Base-by-base conservation (phyloP, 2,797 vertebrate species). In the Acrossocheilus fasciatus region DNA sequence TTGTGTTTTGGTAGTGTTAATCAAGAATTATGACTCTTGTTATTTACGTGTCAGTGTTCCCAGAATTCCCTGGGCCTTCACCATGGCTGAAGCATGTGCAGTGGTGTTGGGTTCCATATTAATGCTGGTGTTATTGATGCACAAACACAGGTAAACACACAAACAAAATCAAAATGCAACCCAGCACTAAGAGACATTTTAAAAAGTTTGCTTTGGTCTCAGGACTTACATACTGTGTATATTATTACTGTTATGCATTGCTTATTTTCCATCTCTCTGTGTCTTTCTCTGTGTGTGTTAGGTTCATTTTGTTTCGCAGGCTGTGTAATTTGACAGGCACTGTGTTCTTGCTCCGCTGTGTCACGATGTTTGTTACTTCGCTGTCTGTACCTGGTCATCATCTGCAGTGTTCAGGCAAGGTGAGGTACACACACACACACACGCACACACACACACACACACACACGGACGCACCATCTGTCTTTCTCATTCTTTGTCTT, bases 311-410 rank as follows among this genome's bases (percentile, higher is more conserved):
- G 72, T 94, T 98, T 82, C 96, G 98, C 54, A 96, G 98, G 64
- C 92, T 98, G 89, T 99, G 97, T 91, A 98, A 97, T 88, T 94
- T 99, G 90, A 98, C 97, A 96, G 98, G 98, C 79, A 98, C 98
- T 8, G 98, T 99, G 1, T 99, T 99, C 92, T 93, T 99, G 84
- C 90, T 99, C 39, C 96, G 98, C 36, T 99, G 98, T 83, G 91
- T 98, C 92, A 98, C 98, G 81, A 99, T 99, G 98, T 99, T 99
- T 91, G 98, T 98, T 91, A 99, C 98, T 89, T 99, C 98, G 1
- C 97, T 99, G 82, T 99, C 98, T 4, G 98, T 99, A 86, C 98
- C 98, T 6, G 98, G 98, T 86, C 97, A 98, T 91, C 98, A 99
- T 87, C 94, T 99, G 74, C 96, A 98, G 92, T 99, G 98, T 91